A percentile compares a stretch with the other conserved stretches of the same genome.
phyloP scores from a whole-genome alignment of 2,113 vertebrate species.

The Trogon melanurus region DNA sequence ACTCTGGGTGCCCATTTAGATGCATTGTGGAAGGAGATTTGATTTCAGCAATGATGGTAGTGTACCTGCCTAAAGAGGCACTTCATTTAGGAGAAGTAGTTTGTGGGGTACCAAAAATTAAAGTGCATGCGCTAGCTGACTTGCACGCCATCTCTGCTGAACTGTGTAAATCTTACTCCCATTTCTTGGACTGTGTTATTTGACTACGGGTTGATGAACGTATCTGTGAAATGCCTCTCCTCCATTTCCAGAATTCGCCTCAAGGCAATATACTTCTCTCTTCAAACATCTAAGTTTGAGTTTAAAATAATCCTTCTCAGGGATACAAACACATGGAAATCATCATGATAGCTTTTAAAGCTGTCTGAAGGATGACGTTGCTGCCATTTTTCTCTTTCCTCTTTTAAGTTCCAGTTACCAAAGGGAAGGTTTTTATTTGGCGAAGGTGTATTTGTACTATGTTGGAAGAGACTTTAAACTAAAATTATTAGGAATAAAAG shows the following conservation, averaged over 20 bases:
- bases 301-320: not conserved
- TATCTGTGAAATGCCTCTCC: not conserved
- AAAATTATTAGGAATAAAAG: slow-evolving; percentile 2
- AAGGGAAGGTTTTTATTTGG: not conserved
- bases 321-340: not conserved
- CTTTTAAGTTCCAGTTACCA: slow-evolving; percentile 20
- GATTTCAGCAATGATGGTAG: not conserved
- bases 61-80: accelerated
- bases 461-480: not conserved
- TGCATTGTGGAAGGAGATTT: not conserved
- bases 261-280: not conserved
- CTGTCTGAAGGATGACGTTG: not conserved
- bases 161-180: not conserved
- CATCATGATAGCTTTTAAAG: slow-evolving; percentile 1
- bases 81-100: not conserved
- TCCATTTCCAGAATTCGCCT: not conserved
- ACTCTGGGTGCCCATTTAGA: not conserved
- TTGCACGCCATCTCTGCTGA: not conserved
- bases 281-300: not conserved
- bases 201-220: not conserved
- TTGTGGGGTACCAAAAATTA: not conserved
- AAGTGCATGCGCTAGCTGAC: not conserved
- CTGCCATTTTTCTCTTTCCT: slow-evolving; percentile 26
- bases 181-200: not conserved
- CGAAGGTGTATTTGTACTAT: not conserved